Base-by-base conservation (phyloP, 2,797 vertebrate species). In the Eulemur albifrons region DNA sequence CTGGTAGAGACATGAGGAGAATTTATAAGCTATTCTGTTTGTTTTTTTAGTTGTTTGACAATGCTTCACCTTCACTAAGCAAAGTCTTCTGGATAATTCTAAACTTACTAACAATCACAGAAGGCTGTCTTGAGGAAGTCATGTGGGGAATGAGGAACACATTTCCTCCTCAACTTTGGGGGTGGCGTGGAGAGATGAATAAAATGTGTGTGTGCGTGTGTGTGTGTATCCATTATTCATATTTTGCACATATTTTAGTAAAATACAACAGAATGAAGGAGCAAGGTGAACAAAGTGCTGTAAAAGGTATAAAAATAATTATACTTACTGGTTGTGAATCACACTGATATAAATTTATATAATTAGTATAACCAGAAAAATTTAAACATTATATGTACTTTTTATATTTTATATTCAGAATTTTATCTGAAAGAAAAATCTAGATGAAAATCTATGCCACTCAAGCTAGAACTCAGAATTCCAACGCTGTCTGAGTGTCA, bases 21-120 rank as follows among this genome's bases (percentile, higher is more conserved):
- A 32, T 21, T 52, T 84, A 43, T 54, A 61, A 80, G 59, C 13
- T 72, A 45, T 87, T 95, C 11, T 50, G 3, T 82, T 96, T 93
- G 21, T 45, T 92, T 88, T 84, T 27, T n/a, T n/a, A 75, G 17
- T 43, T 75, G 23, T 57, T 73, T 20, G 32, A 82, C 48, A 79
- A 18, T 61, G 77, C 72, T 93, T 97, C 54, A 93, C 54, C 27
- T 88, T 95, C 79, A 70, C 1, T 94, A 57, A 84, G 20, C n/a
- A 59, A 63, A 89, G 86, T 89, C 35, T 87, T 93, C 63, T 61
- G 38, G 54, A 73, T 86, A 75, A 88, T 88, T 85, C 67, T 72
- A 43, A 13, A 90, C 57, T 32, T 54, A 54, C 80, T 65, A 65
- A 89, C 81, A 92, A 85, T 91, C 81, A 87, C 59, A 76, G 48